Base-by-base conservation (phyloP, 2,113 vertebrate genomes). In the Mobula birostris region DNA sequence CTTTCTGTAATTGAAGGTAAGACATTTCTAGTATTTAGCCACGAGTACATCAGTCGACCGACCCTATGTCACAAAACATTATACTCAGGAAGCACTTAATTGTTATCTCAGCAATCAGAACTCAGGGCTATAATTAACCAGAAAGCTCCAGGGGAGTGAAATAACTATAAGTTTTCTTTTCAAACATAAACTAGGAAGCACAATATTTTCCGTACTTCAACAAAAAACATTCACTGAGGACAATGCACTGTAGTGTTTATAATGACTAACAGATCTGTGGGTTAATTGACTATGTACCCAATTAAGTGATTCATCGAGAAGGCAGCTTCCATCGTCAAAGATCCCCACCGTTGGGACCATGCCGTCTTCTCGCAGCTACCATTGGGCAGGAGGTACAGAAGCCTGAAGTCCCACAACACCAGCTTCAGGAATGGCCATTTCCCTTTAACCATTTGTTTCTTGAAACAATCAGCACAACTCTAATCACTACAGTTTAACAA, bases 91-190 rank as follows among this genome's bases (percentile, higher is more conserved):
- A 74, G 68, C n/a, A 9, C 36, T 74, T 56, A 76, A 76, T 15
- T 93, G 36, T 56, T 76, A 93, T 74, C 70, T 74, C 40, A 56
- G 70, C 68, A 48, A 48, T 92, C 90, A 92, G 68, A 48, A 93
- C 91, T 74, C 91, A 76, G 48, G 91, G 91, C 68, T 72, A 48
- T 76, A 93, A 93, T 93, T 74, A 93, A 93, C 32, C 70, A 40
- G 90, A 56, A 74, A 40, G 61, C 48, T 93, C 91, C 70, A 21
- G 11, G 56, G 24, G 36, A 93, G 32, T 36, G 90, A 93, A 93
- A 93, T 74, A 93, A 74, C 9, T 14, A 15, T 56, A 70, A 76
- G 63, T 76, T 56, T 76, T 93, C 21, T 88, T 93, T 93, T 24
- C n/a, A 66, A n/a, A 19, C 2, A 19, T 0, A 32, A 68, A 66